phyloP scores from a whole-genome alignment of 2,888 invertebrate species.

The Cephus sareptanus region DNA sequence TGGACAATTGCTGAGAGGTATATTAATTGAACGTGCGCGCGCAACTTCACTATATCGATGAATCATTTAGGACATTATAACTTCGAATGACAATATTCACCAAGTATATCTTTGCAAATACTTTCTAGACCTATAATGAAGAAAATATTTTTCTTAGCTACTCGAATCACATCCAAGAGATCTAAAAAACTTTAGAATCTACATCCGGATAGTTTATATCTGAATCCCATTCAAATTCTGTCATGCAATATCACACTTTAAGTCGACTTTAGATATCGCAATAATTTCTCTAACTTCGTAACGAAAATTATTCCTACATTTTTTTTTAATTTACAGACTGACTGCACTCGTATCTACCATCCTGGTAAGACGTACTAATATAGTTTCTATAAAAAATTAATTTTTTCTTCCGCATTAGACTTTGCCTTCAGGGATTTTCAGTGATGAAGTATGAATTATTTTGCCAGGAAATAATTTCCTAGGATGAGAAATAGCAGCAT shows the following conservation, averaged over 20 bases:
- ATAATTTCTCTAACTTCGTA: not conserved
- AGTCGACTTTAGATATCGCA: not conserved
- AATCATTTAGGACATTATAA: conserved; percentile 42
- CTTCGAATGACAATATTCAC: conserved; percentile 41
- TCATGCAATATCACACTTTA: not conserved
- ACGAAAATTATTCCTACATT: not conserved
- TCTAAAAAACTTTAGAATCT: not conserved
- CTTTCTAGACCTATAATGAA: not conserved
- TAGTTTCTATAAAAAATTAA: no score
- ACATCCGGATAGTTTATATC: not conserved
- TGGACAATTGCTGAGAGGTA: not conserved
- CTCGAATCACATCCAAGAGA: not conserved
- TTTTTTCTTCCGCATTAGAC: not conserved
- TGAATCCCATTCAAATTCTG: not conserved
- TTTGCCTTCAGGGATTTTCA: conserved; percentile 18
- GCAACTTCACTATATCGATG: conserved; percentile 41
- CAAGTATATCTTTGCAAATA: not conserved
- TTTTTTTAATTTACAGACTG: not conserved
- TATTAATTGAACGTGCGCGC: conserved; percentile 14
- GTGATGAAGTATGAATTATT: conserved; percentile 38
- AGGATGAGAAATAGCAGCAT: conserved; percentile 5
- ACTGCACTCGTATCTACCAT: not conserved
- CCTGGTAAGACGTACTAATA: no score
- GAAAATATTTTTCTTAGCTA: not conserved
- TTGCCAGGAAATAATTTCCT: conserved; percentile 39